Conservation (phyloP, 2,888 invertebrate species). For the Amphipyra berbera region DNA sequence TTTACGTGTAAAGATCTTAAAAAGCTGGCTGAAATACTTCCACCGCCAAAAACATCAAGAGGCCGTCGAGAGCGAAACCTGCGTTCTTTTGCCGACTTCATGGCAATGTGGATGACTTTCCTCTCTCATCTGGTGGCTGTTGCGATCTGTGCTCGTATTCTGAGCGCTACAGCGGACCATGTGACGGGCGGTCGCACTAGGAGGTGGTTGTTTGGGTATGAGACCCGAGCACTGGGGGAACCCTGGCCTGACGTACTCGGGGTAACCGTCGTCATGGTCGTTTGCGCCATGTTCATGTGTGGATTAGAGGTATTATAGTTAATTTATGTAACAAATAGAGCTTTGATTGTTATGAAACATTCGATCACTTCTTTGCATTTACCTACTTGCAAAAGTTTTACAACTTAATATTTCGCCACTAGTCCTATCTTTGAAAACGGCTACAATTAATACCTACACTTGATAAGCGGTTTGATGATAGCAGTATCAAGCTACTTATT, state of each 20-base stretch:
- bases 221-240: slow-evolving; percentile 89
- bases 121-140: slow-evolving; percentile 90
- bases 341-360: background rate
- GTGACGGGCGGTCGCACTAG: slow-evolving; percentile 90
- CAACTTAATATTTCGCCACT: too few species aligned
- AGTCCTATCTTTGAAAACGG: too few species aligned
- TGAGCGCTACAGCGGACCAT: slow-evolving; percentile 91
- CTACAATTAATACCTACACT: too few species aligned
- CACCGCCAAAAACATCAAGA: slow-evolving; percentile 78
- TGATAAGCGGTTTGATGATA: too few species aligned
- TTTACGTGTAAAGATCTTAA: slow-evolving; percentile 82
- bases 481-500: too few species aligned
- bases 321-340: background rate
- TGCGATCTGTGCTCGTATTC: slow-evolving; percentile 90
- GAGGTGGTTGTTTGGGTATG: slow-evolving; percentile 90
- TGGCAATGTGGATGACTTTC: slow-evolving; percentile 90
- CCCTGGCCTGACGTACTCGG: slow-evolving; percentile 92
- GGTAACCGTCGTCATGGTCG: slow-evolving; percentile 90
- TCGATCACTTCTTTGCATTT: too few species aligned
- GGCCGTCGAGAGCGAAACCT: slow-evolving; percentile 84
- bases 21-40: slow-evolving; percentile 79
- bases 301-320: slow-evolving; percentile 89
- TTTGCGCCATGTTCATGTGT: slow-evolving; percentile 91
- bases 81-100: slow-evolving; percentile 88
- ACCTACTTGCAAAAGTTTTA: too few species aligned